Conservation (phyloP, 64 coral and sea anemone species). For the Astreopora myriophthalma region DNA sequence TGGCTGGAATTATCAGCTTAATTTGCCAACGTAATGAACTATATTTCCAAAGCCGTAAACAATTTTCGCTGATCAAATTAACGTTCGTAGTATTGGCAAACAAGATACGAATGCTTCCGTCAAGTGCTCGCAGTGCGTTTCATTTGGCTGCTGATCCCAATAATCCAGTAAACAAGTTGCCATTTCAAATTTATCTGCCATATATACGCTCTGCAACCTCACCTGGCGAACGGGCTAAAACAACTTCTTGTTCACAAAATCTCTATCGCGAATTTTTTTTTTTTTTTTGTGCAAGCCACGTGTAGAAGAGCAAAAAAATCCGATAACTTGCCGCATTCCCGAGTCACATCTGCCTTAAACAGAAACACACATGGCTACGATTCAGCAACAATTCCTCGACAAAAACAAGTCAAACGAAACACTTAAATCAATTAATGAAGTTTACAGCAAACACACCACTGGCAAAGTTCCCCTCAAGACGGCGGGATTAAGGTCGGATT, state of each 20-base stretch:
- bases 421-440: conserved; percentile 16
- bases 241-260: neutral
- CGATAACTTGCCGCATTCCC: conserved; percentile 3
- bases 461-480: neutral
- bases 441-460: neutral
- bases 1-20: neutral
- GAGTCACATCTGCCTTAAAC: conserved; percentile 57
- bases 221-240: neutral
- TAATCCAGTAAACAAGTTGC: neutral
- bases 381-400: conserved; percentile 58
- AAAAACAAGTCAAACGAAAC: conserved; percentile 27
- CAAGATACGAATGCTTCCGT: neutral
- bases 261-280: neutral
- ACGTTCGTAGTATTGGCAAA: neutral
- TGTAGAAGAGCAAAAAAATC: neutral
- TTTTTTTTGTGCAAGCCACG: conserved; percentile 14
- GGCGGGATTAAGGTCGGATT: neutral
- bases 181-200: neutral
- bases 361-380: conserved; percentile 73
- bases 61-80: neutral
- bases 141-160: neutral
- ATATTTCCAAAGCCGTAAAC: neutral
- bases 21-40: neutral
- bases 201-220: neutral
- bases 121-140: neutral